A percentile compares a stretch with the other conserved stretches of the same genome.
These are phyloP conservation scores for Tinea pellionella DNA, from an alignment of 2,888 invertebrate genomes.

Conservation along the genomic window DNA sequence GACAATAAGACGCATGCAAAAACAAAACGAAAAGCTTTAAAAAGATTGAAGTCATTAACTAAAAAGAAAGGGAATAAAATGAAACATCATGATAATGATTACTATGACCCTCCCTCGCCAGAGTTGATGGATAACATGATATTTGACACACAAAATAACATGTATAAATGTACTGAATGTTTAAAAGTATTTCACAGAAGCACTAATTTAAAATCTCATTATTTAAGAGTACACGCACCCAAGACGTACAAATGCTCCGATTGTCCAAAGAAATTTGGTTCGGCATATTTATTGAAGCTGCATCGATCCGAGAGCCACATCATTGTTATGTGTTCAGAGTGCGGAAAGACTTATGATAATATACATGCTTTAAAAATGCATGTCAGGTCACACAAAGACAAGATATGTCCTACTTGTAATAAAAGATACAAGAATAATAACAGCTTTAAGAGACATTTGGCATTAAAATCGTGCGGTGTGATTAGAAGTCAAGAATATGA, in stretches of 20 bases:
- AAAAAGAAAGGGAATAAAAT: slow-evolving; percentile 22
- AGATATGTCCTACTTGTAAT: slow-evolving; percentile 43
- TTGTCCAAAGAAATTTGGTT: slow-evolving; percentile 34
- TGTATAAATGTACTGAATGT: slow-evolving; percentile 34
- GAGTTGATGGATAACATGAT: too few relatives aligned
- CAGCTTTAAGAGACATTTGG: slow-evolving; percentile 42
- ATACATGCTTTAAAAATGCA: slow-evolving; percentile 39
- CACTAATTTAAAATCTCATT: slow-evolving; percentile 37
- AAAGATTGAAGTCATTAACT: slow-evolving; percentile 24
- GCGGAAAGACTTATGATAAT: slow-evolving; percentile 41
- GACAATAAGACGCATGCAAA: slow-evolving; percentile 24
- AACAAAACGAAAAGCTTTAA: slow-evolving; percentile 24
- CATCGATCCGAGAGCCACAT: slow-evolving; percentile 35
- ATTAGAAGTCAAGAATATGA: slow-evolving; percentile 13
- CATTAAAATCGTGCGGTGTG: slow-evolving; percentile 34
- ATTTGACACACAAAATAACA: too few relatives aligned
- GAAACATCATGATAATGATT: too few relatives aligned
- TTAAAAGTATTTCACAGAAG: slow-evolving; percentile 29
- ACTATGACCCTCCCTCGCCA: too few relatives aligned
- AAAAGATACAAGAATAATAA: slow-evolving; percentile 41
- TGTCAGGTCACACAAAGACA: slow-evolving; percentile 34
- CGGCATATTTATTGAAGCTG: slow-evolving; percentile 26
- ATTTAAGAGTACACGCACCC: slow-evolving; percentile 37
- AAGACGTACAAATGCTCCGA: slow-evolving; percentile 34
- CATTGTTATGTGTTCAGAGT: slow-evolving; percentile 35